These are phyloP conservation scores for Caenorhabditis sulstoni DNA, from an alignment of 2,888 invertebrate species.

Conservation along the genomic window DNA sequence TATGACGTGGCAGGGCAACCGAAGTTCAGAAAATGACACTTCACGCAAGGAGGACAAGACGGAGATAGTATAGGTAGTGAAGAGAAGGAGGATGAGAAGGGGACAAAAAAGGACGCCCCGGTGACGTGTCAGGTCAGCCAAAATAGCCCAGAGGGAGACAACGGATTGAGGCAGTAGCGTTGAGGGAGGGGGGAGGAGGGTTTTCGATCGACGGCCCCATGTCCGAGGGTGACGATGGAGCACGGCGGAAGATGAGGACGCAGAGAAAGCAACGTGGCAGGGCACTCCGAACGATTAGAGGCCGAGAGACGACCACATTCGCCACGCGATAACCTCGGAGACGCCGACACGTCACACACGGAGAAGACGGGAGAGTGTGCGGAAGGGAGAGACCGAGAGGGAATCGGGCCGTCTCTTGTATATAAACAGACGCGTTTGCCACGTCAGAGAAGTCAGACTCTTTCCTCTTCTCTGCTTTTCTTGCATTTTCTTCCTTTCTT, in stretches of 20 bases:
- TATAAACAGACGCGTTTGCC: conserved; percentile 42
- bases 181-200: conserved; percentile 32
- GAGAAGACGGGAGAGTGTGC: too few relatives aligned
- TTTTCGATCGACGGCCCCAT: conserved; percentile 44
- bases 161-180: conserved; percentile 23
- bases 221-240: conserved; percentile 4
- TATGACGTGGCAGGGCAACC: not conserved
- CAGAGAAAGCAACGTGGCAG: conserved; percentile 44
- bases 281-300: conserved; percentile 47
- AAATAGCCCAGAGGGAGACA: conserved; percentile 20
- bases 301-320: conserved; percentile 30
- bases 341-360: conserved; percentile 46
- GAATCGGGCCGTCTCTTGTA: conserved; percentile 19
- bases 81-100: too few relatives aligned
- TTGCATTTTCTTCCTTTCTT: conserved; percentile 4
- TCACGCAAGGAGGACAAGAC: not conserved
- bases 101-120: too few relatives aligned
- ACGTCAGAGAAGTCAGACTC: conserved; percentile 57
- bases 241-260: conserved; percentile 10
- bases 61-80: not conserved
- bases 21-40: too few relatives aligned
- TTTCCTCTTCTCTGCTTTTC: conserved; percentile 11
- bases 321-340: conserved; percentile 47
- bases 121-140: conserved; percentile 32
- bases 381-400: conserved; percentile 16